phyloP scores from a whole-genome alignment of 37 sponge, comb jelly and placozoan genomes.

The Hormiphora californensis region DNA sequence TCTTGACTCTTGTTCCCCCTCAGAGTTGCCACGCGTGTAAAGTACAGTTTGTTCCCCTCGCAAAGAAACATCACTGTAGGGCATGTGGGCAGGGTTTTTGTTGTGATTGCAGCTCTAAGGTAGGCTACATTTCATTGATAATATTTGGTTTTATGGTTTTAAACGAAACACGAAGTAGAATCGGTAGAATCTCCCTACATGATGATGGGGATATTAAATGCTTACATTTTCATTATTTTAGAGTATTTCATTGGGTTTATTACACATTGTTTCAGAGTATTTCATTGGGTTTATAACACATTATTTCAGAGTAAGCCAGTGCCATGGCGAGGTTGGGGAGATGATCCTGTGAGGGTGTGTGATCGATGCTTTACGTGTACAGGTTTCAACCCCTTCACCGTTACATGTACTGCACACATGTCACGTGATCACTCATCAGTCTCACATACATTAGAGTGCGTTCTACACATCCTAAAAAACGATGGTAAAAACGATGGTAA shows the following conservation, averaged over 20 bases:
- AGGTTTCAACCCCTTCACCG: neutral
- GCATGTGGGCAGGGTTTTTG: slow-evolving; percentile 91
- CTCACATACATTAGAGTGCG: too few species aligned
- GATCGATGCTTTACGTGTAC: slow-evolving; percentile 62
- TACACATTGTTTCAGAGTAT: neutral
- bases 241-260: neutral
- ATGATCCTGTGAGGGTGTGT: slow-evolving; percentile 76
- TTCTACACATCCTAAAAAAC: too few species aligned
- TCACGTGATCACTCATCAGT: too few species aligned
- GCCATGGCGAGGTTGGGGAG: slow-evolving; percentile 91
- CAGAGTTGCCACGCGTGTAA: slow-evolving; percentile 71
- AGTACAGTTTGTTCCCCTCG: slow-evolving; percentile 59
- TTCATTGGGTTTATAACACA: neutral
- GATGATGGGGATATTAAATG: neutral
- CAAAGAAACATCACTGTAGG: slow-evolving; percentile 91
- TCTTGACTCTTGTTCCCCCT: neutral
- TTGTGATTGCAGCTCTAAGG: slow-evolving; percentile 65
- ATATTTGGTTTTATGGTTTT: neutral
- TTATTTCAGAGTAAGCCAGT: slow-evolving; percentile 64
- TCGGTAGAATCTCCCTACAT: neutral
- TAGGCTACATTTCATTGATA: neutral
- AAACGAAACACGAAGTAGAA: neutral
- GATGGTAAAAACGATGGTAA: too few species aligned
- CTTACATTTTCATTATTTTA: neutral
- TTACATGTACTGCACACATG: neutral